Evolutionary conservation across 2,113 vertebrate genomes (phyloP).

Genomic region (Pogonocichla stellata): DNA sequence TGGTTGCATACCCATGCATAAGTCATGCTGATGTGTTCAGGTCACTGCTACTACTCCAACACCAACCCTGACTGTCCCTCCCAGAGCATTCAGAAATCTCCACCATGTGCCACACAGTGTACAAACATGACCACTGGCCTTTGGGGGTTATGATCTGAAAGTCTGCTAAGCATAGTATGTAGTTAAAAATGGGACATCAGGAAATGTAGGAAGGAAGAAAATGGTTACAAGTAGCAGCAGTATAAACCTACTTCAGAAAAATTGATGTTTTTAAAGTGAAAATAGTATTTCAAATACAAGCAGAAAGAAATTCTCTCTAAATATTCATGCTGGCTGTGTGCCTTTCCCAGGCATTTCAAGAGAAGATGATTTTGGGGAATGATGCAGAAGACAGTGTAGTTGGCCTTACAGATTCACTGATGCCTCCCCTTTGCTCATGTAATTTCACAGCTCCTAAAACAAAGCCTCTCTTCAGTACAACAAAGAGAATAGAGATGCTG

Average conservation of each 20-base stretch:
- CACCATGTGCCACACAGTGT: rapidly evolving
- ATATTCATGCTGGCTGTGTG: rapidly evolving
- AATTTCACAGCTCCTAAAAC: background rate
- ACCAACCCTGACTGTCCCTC: background rate
- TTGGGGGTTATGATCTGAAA: background rate
- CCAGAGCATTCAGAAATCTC: background rate
- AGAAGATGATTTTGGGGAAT: background rate
- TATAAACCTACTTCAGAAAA: background rate
- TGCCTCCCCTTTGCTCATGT: background rate
- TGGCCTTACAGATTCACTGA: background rate
- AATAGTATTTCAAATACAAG: background rate
- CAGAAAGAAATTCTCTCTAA: background rate
- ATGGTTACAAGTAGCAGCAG: background rate
- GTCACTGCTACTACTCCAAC: background rate
- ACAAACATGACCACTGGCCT: background rate
- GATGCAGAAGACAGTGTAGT: background rate
- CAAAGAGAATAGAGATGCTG: background rate
- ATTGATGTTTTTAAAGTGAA: background rate
- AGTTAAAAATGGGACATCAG: background rate
- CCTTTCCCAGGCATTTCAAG: background rate
- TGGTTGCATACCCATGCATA: rapidly evolving
- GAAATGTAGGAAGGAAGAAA: background rate
- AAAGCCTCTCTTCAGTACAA: background rate
- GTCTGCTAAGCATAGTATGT: background rate
- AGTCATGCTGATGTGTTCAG: rapidly evolving